Evolutionary conservation across 2,888 invertebrate genomes (phyloP), one percentile per base, ranked within the genome.

Genomic region (Diloba caeruleocephala): DNA sequence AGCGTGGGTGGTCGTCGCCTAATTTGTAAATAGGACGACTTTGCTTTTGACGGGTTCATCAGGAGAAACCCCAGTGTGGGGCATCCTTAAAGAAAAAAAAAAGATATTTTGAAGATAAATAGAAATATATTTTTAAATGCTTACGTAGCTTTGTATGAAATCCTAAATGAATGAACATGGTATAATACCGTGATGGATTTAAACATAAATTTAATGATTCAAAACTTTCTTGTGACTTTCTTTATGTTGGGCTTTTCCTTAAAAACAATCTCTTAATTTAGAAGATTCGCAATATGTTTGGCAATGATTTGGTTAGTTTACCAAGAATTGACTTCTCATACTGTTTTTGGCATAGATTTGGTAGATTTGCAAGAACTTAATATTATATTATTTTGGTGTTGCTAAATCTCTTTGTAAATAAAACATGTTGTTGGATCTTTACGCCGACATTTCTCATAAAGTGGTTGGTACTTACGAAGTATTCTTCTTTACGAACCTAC

Each of bases 271-370:
- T 34, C 6, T 5, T n/a, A 32, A 37, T 44, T 19, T n/a, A n/a
- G 28, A 38, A 5, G 14, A 4, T 31, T 42, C 23, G 10, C 28
- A 17, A 42, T 29, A 26, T 10, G 9, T 37, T 57, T 51, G 51
- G 56, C 56, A 57, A 55, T 12, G 32, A 10, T 14, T 23, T 28
- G 6, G 19, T 12, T 13, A 12, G 4, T 36, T 25, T 41, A 55
- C 13, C 0, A 3, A 12, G 33, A 53, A 46, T 8, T 26, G 2
- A 33, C 28, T 26, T 34, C n/a, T 26, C 33, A 26, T 28, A 31
- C 50, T 56, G 33, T 6, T 56, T 37, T 50, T 57, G 57, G 50
- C 57, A 31, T 13, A 8, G 7, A 31, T 10, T 4, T 48, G 13
- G 12, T 15, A 4, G 7, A n/a, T 28, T 55, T 23, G 8, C 3